Evolutionary conservation across 2,888 invertebrate species (phyloP).

Genomic region (Athrips mouffetella): DNA sequence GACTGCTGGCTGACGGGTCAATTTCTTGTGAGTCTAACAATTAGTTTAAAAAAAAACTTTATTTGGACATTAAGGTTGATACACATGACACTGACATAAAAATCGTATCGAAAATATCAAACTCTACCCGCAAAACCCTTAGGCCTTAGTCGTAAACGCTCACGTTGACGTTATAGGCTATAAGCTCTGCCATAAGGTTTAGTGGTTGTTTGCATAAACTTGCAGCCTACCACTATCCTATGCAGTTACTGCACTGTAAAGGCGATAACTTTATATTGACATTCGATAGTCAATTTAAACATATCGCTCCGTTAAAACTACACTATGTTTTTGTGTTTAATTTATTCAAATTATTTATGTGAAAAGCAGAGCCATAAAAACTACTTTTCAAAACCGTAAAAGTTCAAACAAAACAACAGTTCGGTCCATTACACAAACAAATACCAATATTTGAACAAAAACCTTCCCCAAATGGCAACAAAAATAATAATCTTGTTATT

Average conservation of each 20-base stretch:
- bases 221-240: constrained; percentile 17
- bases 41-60: no score
- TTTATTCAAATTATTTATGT: no score
- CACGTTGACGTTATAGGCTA: constrained; percentile 34
- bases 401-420: constrained; percentile 29
- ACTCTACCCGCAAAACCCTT: constrained; percentile 24
- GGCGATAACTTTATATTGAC: no score
- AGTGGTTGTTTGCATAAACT: constrained; percentile 42
- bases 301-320: no score
- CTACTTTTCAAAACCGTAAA: constrained; percentile 8
- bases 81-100: neutral
- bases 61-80: no score
- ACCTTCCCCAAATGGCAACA: constrained; percentile 38
- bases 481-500: constrained; percentile 65
- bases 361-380: no score
- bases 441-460: constrained; percentile 60
- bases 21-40: no score
- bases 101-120: neutral
- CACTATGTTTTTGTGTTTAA: no score
- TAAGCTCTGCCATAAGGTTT: constrained; percentile 37
- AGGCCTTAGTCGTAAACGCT: constrained; percentile 35
- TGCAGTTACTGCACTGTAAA: neutral
- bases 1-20: no score
- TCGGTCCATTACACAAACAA: constrained; percentile 50
- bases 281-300: no score